Conservation (phyloP, 2,888 invertebrate genomes). For the Slavum lentiscoides region DNA sequence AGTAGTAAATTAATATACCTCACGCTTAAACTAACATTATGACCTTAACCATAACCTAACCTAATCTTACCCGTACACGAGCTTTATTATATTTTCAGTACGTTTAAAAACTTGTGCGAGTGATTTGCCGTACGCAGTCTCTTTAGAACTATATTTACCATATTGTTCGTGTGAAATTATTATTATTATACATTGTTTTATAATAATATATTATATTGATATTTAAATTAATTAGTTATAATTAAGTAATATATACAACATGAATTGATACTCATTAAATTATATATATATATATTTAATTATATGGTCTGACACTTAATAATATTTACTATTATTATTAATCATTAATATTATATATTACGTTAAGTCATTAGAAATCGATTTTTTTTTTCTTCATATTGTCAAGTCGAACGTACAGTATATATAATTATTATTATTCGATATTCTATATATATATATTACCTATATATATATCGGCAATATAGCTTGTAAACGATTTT, state of each 20-base stretch:
- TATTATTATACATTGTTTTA: neutral
- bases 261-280: slow-evolving; percentile 31
- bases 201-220: neutral
- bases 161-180: neutral
- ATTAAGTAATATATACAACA: neutral
- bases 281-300: neutral
- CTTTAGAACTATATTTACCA: neutral
- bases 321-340: slow-evolving; percentile 17
- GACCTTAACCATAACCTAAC: no score
- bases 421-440: neutral
- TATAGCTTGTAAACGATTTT: slow-evolving; percentile 37
- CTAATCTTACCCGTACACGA: no score
- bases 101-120: no score
- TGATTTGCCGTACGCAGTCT: neutral
- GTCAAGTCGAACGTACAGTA: neutral
- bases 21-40: no score
- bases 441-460: neutral
- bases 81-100: no score
- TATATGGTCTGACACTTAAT: slow-evolving; percentile 44
- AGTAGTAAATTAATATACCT: no score
- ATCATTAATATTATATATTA: slow-evolving; percentile 14
- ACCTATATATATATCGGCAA: neutral
- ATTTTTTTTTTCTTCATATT: slow-evolving; percentile 15
- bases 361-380: neutral
- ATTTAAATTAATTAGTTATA: slow-evolving; percentile 3